Base-by-base conservation (phyloP, 2,888 invertebrate genomes). In the Caenorhabditis sp. region DNA sequence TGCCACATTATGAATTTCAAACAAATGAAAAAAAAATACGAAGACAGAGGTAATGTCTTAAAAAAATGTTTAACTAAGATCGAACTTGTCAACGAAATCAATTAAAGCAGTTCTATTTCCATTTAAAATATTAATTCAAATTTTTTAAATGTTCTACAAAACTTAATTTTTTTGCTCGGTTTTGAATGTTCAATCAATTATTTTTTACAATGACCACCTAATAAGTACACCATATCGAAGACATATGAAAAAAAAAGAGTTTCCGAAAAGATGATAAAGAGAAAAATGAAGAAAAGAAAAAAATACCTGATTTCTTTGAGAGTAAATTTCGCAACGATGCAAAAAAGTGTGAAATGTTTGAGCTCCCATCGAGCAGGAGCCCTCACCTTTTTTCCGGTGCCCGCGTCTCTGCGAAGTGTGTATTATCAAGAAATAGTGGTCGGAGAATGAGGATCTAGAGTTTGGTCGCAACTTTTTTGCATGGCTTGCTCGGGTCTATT, bases 321-420 rank as follows among this genome's bases (percentile, higher is more conserved):
- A 76, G 67, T 61, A 67, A 76, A 76, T 76, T 76, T 76, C 76
- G 67, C 76, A 76, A 76, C 65, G 76, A 76, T 76, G 76, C 67
- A 76, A 76, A 76, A 76, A 76, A 76, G 76, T 76, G 76, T 76
- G 76, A 76, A 76, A 76, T 67, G 67, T 76, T 76, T 76, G 76
- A 76, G 76, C 67, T 76, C 67, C 76, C 76, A 76, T 67, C 61
- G 76, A 67, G 76, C 53, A 72, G 61, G 67, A 67, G 67, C 76
- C 67, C 76, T 76, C 76, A 76, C 76, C 76, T 76, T 76, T 76
- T 76, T 76, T 76, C 76, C 76, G 76, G 76, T 76, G 76, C 76
- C 76, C 76, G 76, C 76, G 51, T 76, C 67, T 76, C 67, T 76
- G 40, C 60, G 53, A 51, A 76, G 76, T 67, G 76, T 76, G 76